A percentile compares a stretch with the other conserved stretches of the same genome.
Conservation (phyloP, 2,113 vertebrate genomes). For the Rhinoderma darwinii region DNA sequence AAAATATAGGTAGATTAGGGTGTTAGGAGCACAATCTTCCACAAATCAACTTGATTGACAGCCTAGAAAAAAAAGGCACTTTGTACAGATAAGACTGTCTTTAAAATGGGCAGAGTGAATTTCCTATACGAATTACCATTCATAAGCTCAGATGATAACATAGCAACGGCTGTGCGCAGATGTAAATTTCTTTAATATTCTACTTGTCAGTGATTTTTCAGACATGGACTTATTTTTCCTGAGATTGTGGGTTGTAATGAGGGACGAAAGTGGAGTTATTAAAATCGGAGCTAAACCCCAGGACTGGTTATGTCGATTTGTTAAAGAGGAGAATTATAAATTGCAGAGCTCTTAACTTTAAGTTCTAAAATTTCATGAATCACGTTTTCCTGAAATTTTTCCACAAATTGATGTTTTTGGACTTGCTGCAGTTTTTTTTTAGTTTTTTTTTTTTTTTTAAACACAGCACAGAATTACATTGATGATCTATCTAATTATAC, state of each 20-base stretch:
- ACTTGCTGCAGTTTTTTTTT: too few relatives aligned
- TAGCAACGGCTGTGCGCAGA: background rate
- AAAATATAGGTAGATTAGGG: background rate
- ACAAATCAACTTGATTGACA: background rate
- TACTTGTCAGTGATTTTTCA: conserved; percentile 23
- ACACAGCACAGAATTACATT: too few relatives aligned
- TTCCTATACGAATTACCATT: conserved; percentile 12
- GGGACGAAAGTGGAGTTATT: background rate
- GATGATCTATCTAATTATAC: too few relatives aligned
- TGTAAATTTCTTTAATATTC: conserved; percentile 33
- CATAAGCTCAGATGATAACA: conserved; percentile 21
- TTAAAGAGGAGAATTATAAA: background rate
- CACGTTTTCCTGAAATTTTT: background rate
- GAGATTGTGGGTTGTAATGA: conserved; percentile 16
- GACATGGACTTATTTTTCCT: conserved; percentile 7
- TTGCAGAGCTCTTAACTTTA: background rate
- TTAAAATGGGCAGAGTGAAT: background rate
- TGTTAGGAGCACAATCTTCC: background rate
- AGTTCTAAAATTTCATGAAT: background rate
- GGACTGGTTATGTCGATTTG: background rate
- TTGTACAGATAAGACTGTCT: background rate
- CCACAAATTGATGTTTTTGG: too few relatives aligned
- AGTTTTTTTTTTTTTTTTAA: too few relatives aligned
- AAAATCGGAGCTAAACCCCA: background rate
- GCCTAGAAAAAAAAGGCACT: background rate